Percentiles rank a stretch among this genome's conserved stretches.
phyloP scores from a whole-genome alignment of 2,888 invertebrate genomes.

The Lomographa bimaculata region DNA sequence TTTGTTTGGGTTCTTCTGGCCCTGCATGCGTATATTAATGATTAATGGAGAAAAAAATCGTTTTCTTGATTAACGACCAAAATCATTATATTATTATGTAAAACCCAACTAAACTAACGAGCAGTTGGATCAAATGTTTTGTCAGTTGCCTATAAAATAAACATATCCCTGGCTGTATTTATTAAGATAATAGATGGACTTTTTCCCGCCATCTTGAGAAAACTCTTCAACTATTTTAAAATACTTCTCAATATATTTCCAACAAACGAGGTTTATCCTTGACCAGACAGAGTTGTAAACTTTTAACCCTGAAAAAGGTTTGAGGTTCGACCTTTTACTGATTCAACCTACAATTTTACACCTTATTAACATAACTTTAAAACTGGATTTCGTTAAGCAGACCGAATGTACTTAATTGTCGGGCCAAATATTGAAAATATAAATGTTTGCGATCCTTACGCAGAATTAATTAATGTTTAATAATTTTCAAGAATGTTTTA shows the following conservation, averaged over 20 bases:
- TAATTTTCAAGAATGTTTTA: slow-evolving; percentile 36
- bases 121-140: no score
- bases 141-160: no score
- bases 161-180: no score
- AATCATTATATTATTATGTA: no score
- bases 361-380: slow-evolving; percentile 3
- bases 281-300: slow-evolving; percentile 26
- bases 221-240: no score
- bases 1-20: no score
- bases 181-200: no score
- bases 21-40: no score
- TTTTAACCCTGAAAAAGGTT: slow-evolving; percentile 31
- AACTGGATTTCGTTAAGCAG: neutral
- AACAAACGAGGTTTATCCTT: slow-evolving; percentile 26
- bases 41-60: no score
- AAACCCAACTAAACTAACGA: no score
- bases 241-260: slow-evolving; percentile 11
- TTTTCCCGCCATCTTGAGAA: no score
- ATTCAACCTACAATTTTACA: neutral
- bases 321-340: slow-evolving; percentile 19
- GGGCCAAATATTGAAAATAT: slow-evolving; percentile 43
- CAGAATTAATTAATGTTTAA: slow-evolving; percentile 43
- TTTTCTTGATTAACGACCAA: no score
- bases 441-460: slow-evolving; percentile 43
- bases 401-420: slow-evolving; percentile 14